Evolutionary conservation across 1,140 invertebrate species (phyloP), one percentile per base, ranked within the genome.

Genomic region (Cotesia chilonis): DNA sequence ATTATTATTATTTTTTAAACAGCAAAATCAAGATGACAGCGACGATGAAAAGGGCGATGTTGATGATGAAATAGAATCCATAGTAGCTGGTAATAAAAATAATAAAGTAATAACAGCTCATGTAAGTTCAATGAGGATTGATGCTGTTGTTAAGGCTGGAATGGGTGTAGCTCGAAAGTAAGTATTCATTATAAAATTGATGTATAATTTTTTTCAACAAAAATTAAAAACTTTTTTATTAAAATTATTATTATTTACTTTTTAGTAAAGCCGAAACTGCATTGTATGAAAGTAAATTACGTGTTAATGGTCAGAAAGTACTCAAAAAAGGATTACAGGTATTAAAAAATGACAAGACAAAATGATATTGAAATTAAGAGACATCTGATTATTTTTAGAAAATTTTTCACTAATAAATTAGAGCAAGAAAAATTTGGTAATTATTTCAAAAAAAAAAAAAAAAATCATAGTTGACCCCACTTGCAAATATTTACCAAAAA

Each of bases 241-340:
- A 28, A 1, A 59, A 66, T 61, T 51, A 57, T 76, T 71, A 65
- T 63, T 74, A 9, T 76, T 74, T 60, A 74, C 75, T 78, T 52
- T 75, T 82, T 76, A 91, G 90, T 74, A 92, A 92, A 89, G 82
- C 92, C 52, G 92, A 93, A 80, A 84, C 86, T 67, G 77, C 88
- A 36, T 92, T 93, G 79, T 93, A 91, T 82, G 90, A 91, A 74
- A 91, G 89, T 76, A 90, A 89, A 83, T 88, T 93, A 65, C 87
- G 91, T 79, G 69, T 92, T 1, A 93, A 93, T 85, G 91, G 92
- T 3, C 82, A 88, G 38, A 91, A 92, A 82, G 79, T 91, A 4
- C 55, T 86, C 7, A 93, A 92, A 80, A 93, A 93, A 81, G 91
- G 89, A 80, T 77, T 79, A 54, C 72, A 82, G 72, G 87, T 92